A percentile compares a stretch with the other conserved stretches of the same genome.
phyloP scores from a whole-genome alignment of 2,888 invertebrate species.

The Heliconius aoede region DNA sequence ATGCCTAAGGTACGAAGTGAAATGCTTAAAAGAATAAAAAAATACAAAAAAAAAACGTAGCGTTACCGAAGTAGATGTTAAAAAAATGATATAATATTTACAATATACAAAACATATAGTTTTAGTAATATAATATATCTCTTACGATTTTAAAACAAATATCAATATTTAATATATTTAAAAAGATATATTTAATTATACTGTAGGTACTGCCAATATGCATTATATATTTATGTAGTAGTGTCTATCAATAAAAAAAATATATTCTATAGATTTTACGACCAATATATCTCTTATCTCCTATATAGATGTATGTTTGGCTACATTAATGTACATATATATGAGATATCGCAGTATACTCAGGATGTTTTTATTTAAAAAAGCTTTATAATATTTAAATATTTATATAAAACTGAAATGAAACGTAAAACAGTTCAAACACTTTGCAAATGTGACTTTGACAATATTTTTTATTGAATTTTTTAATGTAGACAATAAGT shows the following conservation, averaged over 20 bases:
- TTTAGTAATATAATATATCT: slow-evolving; percentile 25
- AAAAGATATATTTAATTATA: slow-evolving; percentile 50
- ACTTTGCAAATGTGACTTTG: slow-evolving; percentile 71
- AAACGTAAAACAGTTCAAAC: slow-evolving; percentile 9
- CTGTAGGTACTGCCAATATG: slow-evolving; percentile 62
- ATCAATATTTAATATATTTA: slow-evolving; percentile 23
- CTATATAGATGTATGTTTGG: slow-evolving; percentile 36
- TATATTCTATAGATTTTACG: slow-evolving; percentile 50
- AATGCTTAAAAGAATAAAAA: slow-evolving; percentile 44
- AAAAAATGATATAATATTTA: slow-evolving; percentile 41
- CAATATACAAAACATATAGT: slow-evolving; percentile 31
- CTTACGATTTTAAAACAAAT: slow-evolving; percentile 41
- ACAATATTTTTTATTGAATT: slow-evolving; percentile 68
- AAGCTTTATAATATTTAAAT: background rate
- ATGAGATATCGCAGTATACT: slow-evolving; percentile 55
- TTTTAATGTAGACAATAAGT: slow-evolving; percentile 48
- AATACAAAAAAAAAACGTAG: slow-evolving; percentile 42
- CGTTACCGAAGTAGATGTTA: slow-evolving; percentile 44
- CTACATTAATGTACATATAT: slow-evolving; percentile 32
- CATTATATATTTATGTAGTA: slow-evolving; percentile 4
- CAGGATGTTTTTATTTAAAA: slow-evolving; percentile 57
- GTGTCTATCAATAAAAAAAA: slow-evolving; percentile 38
- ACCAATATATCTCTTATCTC: slow-evolving; percentile 47
- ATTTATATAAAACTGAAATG: background rate
- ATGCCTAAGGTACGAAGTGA: slow-evolving; percentile 41